These are phyloP conservation scores for Lontra canadensis DNA, from an alignment of 2,113 vertebrate genomes.

Conservation along the genomic window DNA sequence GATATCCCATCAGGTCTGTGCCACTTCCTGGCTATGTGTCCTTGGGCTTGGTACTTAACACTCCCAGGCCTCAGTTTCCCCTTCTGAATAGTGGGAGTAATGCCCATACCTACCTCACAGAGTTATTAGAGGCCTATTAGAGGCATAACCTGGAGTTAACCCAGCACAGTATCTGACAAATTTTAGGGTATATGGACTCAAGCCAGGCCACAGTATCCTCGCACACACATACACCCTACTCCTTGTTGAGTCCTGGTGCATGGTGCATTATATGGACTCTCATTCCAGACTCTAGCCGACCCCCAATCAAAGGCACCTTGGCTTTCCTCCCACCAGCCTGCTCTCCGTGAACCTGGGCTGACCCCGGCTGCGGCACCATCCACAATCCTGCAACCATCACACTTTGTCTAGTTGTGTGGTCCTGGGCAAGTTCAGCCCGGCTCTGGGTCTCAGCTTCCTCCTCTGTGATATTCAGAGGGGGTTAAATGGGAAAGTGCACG, in stretches of 20 bases:
- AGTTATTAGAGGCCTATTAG: background rate
- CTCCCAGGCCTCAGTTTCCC: background rate
- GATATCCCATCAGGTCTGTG: background rate
- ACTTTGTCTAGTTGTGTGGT: background rate
- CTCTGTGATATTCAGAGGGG: background rate
- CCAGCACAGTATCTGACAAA: background rate
- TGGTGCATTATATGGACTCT: fast-evolving
- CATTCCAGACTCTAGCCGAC: background rate
- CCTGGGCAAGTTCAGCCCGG: background rate
- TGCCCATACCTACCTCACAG: background rate
- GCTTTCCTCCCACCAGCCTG: background rate
- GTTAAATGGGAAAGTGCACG: background rate
- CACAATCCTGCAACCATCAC: background rate
- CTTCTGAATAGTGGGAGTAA: background rate
- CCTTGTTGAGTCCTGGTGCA: background rate
- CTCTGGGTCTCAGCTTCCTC: background rate
- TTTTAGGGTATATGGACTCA: background rate
- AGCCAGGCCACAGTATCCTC: background rate
- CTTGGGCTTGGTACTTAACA: background rate
- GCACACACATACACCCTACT: background rate
- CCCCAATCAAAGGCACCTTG: background rate
- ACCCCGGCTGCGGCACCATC: background rate
- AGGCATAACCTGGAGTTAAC: background rate
- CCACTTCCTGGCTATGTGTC: background rate
- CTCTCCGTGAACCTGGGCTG: background rate